phyloP scores from a whole-genome alignment of 2,888 invertebrate species.

The Lycocerus yunnanus region DNA sequence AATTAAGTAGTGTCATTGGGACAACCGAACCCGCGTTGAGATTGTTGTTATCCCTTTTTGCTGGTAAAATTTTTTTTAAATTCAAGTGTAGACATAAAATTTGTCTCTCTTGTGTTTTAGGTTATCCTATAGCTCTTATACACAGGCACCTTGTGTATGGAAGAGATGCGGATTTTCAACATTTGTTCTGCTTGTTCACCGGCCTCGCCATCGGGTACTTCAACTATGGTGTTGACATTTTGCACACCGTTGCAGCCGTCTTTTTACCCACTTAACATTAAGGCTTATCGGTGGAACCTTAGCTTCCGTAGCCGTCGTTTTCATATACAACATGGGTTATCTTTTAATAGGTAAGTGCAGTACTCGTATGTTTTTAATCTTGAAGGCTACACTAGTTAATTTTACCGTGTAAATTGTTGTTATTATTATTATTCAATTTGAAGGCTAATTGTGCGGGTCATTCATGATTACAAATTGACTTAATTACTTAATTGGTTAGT shows the following conservation, averaged over 20 bases:
- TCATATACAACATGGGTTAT: conserved; percentile 82
- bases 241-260: conserved; percentile 78
- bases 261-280: conserved; percentile 73
- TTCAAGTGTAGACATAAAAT: too few species aligned
- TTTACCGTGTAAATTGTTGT: too few species aligned
- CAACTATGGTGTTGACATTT: conserved; percentile 80
- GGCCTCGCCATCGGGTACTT: conserved; percentile 80
- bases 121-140: conserved; percentile 72
- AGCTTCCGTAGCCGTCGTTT: conserved; percentile 69
- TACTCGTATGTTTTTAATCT: background rate
- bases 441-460: background rate
- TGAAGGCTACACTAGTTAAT: background rate
- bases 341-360: conserved; percentile 63
- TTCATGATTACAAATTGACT: background rate
- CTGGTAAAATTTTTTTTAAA: conserved; percentile 44
- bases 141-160: conserved; percentile 66
- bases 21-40: conserved; percentile 49
- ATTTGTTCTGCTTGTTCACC: conserved; percentile 72
- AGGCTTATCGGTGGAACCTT: conserved; percentile 67
- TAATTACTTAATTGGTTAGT: too few species aligned
- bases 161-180: conserved; percentile 63
- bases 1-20: conserved; percentile 37
- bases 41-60: conserved; percentile 50
- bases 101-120: conserved; percentile 63
- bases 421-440: background rate